Evolutionary conservation across 2,888 invertebrate species (phyloP), one percentile per base, ranked within the genome.

Genomic region (Spialia ferax): DNA sequence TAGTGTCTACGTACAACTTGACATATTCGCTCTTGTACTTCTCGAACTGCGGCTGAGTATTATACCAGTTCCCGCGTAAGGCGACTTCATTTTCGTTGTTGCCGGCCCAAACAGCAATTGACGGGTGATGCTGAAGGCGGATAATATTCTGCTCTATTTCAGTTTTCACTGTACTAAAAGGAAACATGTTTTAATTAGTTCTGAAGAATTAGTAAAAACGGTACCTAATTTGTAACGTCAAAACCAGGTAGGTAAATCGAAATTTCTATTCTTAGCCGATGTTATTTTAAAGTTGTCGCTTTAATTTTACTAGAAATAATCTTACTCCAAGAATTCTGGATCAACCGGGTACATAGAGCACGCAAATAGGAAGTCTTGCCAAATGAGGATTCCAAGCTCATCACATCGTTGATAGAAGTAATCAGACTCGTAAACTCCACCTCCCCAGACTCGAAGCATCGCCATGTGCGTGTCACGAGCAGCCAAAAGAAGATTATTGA

Each of bases 351-450:
- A 99, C 96, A 99, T 97, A 20, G 97, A 95, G 82, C 98, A 99
- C 0, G 99, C 99, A 85, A 99, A 99, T 96, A 99, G 97, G 82
- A 99, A 96, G 86, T 99, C 99, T 86, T 99, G 99, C 99, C 99
- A 99, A 65, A 99, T 96, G 78, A 99, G 94, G 56, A 99, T 96
- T 0, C 99, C 99, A 60, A 97, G 91, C 80, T 97, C 95, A 83
- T 99, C 99, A 65, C 98, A 98, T 38, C 96, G 84, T 71, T 96
- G 94, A 84, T 99, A 99, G 87, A 99, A 99, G 68, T 95, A 94
- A 75, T 99, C 97, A 0, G 96, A 96, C 83, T 99, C 99, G 80
- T 99, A 99, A 0, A 98, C 92, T 0, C 99, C 99, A n/a, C 99
- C 99, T 26, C 99, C 99, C 99, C 99, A 99, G 1, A 99, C 97